phyloP scores from a whole-genome alignment of 2,113 vertebrate genomes.

The Lepus europaeus region DNA sequence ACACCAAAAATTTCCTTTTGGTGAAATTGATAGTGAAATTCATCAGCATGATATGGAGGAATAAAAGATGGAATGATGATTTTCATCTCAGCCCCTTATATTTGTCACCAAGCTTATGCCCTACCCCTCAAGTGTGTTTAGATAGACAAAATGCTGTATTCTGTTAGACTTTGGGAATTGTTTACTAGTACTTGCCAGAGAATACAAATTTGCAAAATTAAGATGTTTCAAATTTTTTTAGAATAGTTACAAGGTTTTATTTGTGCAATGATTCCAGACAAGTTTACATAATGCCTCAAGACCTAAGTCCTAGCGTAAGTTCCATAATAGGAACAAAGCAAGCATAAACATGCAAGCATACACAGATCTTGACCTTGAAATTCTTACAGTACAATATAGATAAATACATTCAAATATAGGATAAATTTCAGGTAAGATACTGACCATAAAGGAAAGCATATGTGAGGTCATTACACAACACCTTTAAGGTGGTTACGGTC shows the following conservation, averaged over 20 bases:
- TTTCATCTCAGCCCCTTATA: background rate
- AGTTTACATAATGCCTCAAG: background rate
- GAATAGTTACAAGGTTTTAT: background rate
- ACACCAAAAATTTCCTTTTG: background rate
- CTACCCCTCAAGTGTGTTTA: background rate
- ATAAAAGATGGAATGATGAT: background rate
- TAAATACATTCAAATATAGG: background rate
- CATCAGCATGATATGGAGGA: background rate
- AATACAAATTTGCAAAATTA: background rate
- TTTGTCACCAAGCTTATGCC: background rate
- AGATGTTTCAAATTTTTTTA: background rate
- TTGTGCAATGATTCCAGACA: background rate
- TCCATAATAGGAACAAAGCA: background rate
- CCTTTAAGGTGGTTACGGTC: background rate
- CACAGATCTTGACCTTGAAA: background rate
- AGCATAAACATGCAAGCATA: background rate
- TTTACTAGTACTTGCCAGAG: background rate
- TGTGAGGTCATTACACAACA: conserved; percentile 4
- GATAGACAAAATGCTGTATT: background rate
- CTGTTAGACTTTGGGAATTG: background rate
- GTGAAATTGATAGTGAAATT: background rate
- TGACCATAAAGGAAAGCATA: background rate
- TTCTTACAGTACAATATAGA: background rate
- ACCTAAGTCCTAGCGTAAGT: background rate
- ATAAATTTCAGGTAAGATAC: background rate